Percentiles rank a stretch among this genome's conserved stretches.
Evolutionary conservation across 1,140 invertebrate genomes (phyloP).

Genomic region (Drosophila bocqueti): DNA sequence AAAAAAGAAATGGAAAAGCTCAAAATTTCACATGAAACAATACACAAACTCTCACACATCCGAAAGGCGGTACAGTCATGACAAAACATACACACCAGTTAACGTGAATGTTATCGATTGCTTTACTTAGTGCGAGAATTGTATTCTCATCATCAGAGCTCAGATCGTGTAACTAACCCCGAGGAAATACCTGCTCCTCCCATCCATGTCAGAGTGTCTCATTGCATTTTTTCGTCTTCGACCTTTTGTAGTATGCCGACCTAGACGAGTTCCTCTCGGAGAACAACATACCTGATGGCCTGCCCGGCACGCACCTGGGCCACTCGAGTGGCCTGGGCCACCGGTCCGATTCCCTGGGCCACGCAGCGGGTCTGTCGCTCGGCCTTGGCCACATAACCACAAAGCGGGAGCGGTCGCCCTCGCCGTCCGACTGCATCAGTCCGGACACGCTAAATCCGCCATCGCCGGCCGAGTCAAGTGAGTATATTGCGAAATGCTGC

Average conservation of each 20-base stretch:
- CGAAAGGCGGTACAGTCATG: constrained; percentile 44
- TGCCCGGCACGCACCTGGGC: constrained; percentile 88
- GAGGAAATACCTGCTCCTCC: constrained; percentile 9
- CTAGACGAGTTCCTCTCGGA: constrained; percentile 98
- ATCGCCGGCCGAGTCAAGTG: constrained; percentile 94
- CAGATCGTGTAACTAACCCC: constrained; percentile 47
- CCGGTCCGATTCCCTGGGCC: constrained; percentile 86
- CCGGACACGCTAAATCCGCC: constrained; percentile 94
- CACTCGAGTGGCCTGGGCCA: constrained; percentile 84
- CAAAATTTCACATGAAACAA: constrained; percentile 24
- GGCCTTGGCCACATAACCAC: constrained; percentile 87
- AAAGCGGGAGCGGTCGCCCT: constrained; percentile 92
- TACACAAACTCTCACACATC: constrained; percentile 1
- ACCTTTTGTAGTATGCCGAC: constrained; percentile 92
- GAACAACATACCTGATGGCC: constrained; percentile 94
- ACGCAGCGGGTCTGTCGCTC: constrained; percentile 86
- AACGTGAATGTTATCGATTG: constrained; percentile 62
- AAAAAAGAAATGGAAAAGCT: constrained; percentile 20
- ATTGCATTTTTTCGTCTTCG: constrained; percentile 75
- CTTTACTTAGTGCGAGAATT: constrained; percentile 77
- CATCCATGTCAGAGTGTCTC: constrained; percentile 19
- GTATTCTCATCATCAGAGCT: constrained; percentile 71
- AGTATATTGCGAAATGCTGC: constrained; percentile 85
- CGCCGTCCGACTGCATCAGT: constrained; percentile 93
- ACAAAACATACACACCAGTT: constrained; percentile 37